Base-by-base conservation (phyloP, 2,888 invertebrate genomes). In the Neocrepidodera transversa region DNA sequence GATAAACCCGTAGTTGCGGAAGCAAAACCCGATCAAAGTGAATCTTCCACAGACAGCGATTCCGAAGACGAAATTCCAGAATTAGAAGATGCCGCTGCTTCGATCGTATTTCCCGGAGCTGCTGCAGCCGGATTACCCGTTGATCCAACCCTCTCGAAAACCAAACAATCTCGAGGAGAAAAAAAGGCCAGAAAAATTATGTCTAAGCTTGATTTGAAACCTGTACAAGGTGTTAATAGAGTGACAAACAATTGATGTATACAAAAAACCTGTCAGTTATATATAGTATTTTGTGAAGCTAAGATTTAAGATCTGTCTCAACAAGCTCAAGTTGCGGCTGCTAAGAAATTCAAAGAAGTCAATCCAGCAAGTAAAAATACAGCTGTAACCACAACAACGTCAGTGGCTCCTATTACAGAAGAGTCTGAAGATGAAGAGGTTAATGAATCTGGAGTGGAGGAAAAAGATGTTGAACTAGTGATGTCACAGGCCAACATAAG, bases 291-390 rank as follows among this genome's bases (percentile, higher is more conserved):
- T 78, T 99, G 99, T 47, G 99, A 99, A 82, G 98, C 99, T 23
- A 99, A 99, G 88, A 98, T 99, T 73, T 99, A 99, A 82, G 99
- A 99, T 84, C 86, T 99, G 75, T 95, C 95, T 53, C 98, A 98
- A 77, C 98, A 99, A 80, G 92, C 92, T 47, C 85, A 79, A 70
- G 95, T 97, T 80, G 95, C 96, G 1, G 99, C 99, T 28, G 97
- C 97, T 42, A 97, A 99, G 82, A 93, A 97, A 78, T 97, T 99
- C 87, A 98, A 98, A 85, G 93, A 94, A 80, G 88, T 87, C 11
- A 87, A 90, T 47, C 86, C 90, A 1, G 87, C 90, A 58, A 86
- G 88, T 20, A 89, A 87, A 67, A 86, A 86, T 62, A 82, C 86
- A 2, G 60, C 66, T 20, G 84, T 87, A 55, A 86, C 89, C 68